Evolutionary conservation across 1,140 invertebrate genomes (phyloP).

Genomic region (Venustaconcha ellipsiformis): DNA sequence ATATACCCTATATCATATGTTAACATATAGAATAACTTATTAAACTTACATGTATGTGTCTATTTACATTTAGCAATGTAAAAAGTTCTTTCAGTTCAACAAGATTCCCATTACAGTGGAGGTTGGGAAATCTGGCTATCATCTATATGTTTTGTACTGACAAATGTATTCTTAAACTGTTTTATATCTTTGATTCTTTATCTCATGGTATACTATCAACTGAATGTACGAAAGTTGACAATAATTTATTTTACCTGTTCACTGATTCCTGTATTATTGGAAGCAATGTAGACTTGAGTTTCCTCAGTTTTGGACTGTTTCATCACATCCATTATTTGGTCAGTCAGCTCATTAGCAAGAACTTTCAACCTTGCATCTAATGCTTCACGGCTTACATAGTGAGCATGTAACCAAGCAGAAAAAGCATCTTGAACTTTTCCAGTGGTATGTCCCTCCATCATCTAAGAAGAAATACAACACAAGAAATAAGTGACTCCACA

Average conservation of each 20-base stretch:
- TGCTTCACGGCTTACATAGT: slow-evolving; percentile 70
- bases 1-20: neutral
- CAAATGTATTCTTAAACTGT: too few species aligned
- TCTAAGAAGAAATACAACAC: slow-evolving; percentile 16
- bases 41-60: neutral
- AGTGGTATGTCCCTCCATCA: slow-evolving; percentile 41
- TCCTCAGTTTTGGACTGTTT: slow-evolving; percentile 29
- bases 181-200: too few species aligned
- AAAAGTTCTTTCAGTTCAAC: too few species aligned
- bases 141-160: too few species aligned
- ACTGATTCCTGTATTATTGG: slow-evolving; percentile 17
- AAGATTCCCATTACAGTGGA: too few species aligned
- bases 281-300: slow-evolving; percentile 1
- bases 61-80: neutral
- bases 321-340: slow-evolving; percentile 46
- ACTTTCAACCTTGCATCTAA: slow-evolving; percentile 66
- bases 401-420: slow-evolving; percentile 67
- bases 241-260: slow-evolving; percentile 21
- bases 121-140: too few species aligned
- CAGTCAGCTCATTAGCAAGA: slow-evolving; percentile 62
- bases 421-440: slow-evolving; percentile 52
- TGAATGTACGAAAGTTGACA: neutral
- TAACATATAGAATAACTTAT: neutral
- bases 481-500: too few species aligned
- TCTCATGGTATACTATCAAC: neutral